Conservation (phyloP, 2,888 invertebrate species). For the Zaprionus obscuricornis region DNA sequence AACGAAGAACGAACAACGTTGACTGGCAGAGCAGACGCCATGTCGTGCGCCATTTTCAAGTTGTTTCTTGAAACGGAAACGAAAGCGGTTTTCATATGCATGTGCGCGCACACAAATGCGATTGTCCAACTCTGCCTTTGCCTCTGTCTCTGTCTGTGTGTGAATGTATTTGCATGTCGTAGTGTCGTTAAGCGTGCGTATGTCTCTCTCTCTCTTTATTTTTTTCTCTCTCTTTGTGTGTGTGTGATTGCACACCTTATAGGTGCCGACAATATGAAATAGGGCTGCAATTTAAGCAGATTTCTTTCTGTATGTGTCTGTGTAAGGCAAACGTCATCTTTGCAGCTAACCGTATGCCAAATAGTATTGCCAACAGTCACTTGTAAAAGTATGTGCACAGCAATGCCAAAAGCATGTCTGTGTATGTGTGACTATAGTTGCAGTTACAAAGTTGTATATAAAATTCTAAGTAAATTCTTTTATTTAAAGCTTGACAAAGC, state of each 20-base stretch:
- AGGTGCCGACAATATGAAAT: slow-evolving; percentile 72
- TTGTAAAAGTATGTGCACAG: slow-evolving; percentile 28
- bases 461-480: too few relatives aligned
- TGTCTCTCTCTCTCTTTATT: slow-evolving; percentile 3
- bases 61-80: slow-evolving; percentile 76
- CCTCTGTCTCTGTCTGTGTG: slow-evolving; percentile 8
- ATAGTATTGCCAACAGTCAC: slow-evolving; percentile 32
- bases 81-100: slow-evolving; percentile 79
- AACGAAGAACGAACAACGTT: slow-evolving; percentile 22
- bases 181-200: slow-evolving; percentile 36
- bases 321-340: slow-evolving; percentile 33
- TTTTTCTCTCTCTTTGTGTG: slow-evolving; percentile 13
- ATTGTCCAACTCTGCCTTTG: slow-evolving; percentile 3
- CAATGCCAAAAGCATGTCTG: too few relatives aligned
- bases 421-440: too few relatives aligned
- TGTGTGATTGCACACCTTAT: slow-evolving; percentile 26
- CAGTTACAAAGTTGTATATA: too few relatives aligned
- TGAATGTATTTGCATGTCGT: slow-evolving; percentile 35
- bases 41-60: slow-evolving; percentile 73
- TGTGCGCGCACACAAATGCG: slow-evolving; percentile 52
- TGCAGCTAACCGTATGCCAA: slow-evolving; percentile 47
- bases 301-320: too few relatives aligned
- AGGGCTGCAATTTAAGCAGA: slow-evolving; percentile 51
- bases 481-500: too few relatives aligned
- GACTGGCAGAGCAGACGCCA: slow-evolving; percentile 49